A percentile compares a stretch with the other conserved stretches of the same genome.
These are phyloP conservation scores for Heterodera schachtii DNA, from an alignment of 1,140 invertebrate species.

Conservation along the genomic window DNA sequence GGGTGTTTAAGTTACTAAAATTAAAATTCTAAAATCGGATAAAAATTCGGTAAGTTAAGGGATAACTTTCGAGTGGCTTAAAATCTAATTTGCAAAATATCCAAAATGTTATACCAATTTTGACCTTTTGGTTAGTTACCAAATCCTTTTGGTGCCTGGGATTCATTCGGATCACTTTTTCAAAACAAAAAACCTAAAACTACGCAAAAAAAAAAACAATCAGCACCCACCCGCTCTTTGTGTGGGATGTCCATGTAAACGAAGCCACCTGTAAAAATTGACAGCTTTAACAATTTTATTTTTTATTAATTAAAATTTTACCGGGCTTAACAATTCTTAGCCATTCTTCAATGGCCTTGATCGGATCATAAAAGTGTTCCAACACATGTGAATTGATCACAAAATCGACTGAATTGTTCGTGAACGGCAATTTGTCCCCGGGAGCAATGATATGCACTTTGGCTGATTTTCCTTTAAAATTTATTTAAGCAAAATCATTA, in stretches of 20 bases:
- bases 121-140: too few relatives aligned
- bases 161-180: too few relatives aligned
- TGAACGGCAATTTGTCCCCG: slow-evolving; percentile 28
- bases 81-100: too few relatives aligned
- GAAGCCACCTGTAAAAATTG: slow-evolving; percentile 15
- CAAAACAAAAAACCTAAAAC: too few relatives aligned
- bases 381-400: slow-evolving; percentile 32
- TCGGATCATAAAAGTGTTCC: slow-evolving; percentile 36
- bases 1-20: too few relatives aligned
- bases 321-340: slow-evolving; percentile 18
- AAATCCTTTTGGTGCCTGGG: too few relatives aligned
- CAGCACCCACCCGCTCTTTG: slow-evolving; percentile 24
- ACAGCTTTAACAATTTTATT: neutral
- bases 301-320: neutral
- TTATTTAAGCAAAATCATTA: too few relatives aligned
- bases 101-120: too few relatives aligned
- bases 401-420: slow-evolving; percentile 26
- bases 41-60: too few relatives aligned
- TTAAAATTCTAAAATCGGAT: too few relatives aligned
- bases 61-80: too few relatives aligned
- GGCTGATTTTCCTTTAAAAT: neutral
- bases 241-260: slow-evolving; percentile 30
- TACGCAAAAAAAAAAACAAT: too few relatives aligned
- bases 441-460: slow-evolving; percentile 27
- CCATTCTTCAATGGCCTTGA: slow-evolving; percentile 31